These are phyloP conservation scores for Chelonus insularis DNA, from an alignment of 1,140 invertebrate genomes.

Conservation along the genomic window DNA sequence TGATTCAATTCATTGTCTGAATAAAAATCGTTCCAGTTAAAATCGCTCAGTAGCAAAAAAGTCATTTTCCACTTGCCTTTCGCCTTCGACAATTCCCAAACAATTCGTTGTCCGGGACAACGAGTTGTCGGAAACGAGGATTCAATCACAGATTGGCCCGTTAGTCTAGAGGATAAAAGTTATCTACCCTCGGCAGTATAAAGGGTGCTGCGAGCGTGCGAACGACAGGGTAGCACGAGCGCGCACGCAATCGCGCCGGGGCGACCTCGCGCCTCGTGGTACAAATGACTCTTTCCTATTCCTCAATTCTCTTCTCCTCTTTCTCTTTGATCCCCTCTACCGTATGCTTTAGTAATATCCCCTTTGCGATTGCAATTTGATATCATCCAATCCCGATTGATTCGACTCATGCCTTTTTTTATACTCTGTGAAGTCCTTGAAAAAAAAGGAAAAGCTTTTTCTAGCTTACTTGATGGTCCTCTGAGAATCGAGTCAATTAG, in stretches of 20 bases:
- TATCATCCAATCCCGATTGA: conserved; percentile 27
- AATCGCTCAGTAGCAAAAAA: no score
- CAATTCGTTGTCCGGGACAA: conserved; percentile 42
- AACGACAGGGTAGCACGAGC: conserved; percentile 48
- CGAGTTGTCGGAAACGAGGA: conserved; percentile 40
- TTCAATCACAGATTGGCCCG: conserved; percentile 52
- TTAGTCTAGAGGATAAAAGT: conserved; percentile 46
- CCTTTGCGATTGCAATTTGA: conserved; percentile 37
- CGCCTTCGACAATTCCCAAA: conserved; percentile 1
- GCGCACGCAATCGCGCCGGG: conserved; percentile 51
- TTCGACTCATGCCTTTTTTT: neutral
- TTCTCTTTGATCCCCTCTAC: conserved; percentile 1
- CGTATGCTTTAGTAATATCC: neutral
- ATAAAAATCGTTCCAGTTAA: conserved; percentile 10
- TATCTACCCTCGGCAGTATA: conserved; percentile 44
- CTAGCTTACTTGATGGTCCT: neutral
- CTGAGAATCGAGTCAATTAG: neutral
- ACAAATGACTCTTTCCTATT: conserved; percentile 53
- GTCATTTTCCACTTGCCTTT: neutral
- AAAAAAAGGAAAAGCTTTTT: neutral
- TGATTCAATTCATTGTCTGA: conserved; percentile 21
- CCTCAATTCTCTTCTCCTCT: conserved; percentile 34
- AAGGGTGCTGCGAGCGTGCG: conserved; percentile 48
- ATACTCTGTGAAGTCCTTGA: neutral
- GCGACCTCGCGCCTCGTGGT: conserved; percentile 54